Evolutionary conservation across 2,888 invertebrate species (phyloP).

Genomic region (Polyploca ridens): DNA sequence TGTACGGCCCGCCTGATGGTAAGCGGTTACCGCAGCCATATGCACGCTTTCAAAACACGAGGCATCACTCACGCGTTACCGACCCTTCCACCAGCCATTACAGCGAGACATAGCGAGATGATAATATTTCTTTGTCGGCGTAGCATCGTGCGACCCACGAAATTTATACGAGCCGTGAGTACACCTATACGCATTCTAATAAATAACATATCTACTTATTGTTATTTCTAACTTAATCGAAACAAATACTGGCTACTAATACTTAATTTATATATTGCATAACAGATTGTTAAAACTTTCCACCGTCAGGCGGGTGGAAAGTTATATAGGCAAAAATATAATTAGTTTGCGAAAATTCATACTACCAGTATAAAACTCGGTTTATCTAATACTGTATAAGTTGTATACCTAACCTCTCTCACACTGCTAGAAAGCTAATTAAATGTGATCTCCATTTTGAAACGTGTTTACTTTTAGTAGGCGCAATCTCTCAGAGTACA

Average conservation of each 20-base stretch:
- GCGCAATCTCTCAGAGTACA: constrained; percentile 11
- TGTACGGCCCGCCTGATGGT: no score
- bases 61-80: no score
- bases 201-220: no score
- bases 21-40: no score
- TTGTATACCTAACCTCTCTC: no score
- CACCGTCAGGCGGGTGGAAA: neutral
- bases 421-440: neutral
- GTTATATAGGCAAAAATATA: neutral
- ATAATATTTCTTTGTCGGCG: no score
- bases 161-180: no score
- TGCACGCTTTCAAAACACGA: no score
- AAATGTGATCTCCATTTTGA: neutral
- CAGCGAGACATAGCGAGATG: no score
- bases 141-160: no score
- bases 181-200: no score
- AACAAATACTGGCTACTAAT: neutral
- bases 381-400: neutral
- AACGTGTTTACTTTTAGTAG: neutral
- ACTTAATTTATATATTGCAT: neutral
- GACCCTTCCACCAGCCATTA: no score
- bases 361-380: neutral
- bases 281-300: neutral
- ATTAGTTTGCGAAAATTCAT: neutral
- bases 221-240: neutral